Evolutionary conservation across 1,140 invertebrate species (phyloP).

Genomic region (Zaprionus inermis): DNA sequence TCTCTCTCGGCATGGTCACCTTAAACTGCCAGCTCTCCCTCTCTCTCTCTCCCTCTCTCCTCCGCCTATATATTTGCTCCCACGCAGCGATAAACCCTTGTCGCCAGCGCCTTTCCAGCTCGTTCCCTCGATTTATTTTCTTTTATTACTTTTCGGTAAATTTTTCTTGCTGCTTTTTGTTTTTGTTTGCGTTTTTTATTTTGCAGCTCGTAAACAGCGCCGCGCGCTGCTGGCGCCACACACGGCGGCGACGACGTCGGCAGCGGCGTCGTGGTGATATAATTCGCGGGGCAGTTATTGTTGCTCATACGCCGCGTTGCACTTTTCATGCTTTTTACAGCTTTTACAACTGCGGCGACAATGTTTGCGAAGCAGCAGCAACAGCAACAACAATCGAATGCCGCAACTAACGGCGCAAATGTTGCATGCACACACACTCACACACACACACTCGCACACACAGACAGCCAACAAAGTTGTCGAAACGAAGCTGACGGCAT

Average conservation of each 20-base stretch:
- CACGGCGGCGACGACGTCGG: slow-evolving; percentile 26
- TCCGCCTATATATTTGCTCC: neutral
- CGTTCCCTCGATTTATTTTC: slow-evolving; percentile 20
- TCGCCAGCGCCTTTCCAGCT: neutral
- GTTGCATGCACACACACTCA: slow-evolving; percentile 6
- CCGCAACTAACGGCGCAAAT: slow-evolving; percentile 15
- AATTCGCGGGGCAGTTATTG: slow-evolving; percentile 37
- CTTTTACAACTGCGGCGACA: slow-evolving; percentile 41
- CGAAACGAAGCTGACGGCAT: slow-evolving; percentile 23
- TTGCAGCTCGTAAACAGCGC: slow-evolving; percentile 61
- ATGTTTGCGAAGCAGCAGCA: slow-evolving; percentile 20
- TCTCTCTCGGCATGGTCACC: neutral
- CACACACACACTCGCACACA: neutral
- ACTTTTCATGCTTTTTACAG: slow-evolving; percentile 33
- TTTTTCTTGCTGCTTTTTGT: slow-evolving; percentile 36
- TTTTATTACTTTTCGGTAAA: slow-evolving; percentile 39
- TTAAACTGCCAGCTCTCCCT: slow-evolving; percentile 8
- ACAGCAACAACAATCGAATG: slow-evolving; percentile 19
- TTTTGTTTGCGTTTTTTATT: slow-evolving; percentile 48
- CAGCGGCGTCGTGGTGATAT: slow-evolving; percentile 40
- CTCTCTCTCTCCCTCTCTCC: neutral
- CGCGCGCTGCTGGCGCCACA: slow-evolving; percentile 46
- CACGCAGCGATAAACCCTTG: slow-evolving; percentile 14
- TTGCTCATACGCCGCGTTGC: slow-evolving; percentile 56
- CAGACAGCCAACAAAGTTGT: slow-evolving; percentile 28